Base-by-base conservation (phyloP, 2,797 vertebrate species). In the Tadarida brasiliensis region DNA sequence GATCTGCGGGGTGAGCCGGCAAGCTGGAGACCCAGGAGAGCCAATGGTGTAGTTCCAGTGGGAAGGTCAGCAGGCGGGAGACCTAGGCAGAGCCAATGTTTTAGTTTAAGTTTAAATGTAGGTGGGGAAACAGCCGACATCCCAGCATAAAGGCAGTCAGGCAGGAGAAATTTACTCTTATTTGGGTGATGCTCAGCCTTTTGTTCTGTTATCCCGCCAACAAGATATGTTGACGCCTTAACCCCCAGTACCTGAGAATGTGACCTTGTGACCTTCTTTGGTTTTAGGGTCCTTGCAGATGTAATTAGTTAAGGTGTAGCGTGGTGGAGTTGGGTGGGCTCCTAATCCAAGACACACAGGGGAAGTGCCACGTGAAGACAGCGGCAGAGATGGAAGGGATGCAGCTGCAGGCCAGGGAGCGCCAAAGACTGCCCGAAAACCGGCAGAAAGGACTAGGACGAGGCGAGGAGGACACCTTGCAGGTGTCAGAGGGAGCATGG, bases 31-130 rank as follows among this genome's bases (percentile, higher is more conserved):
- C 56, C n/a, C 68, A 47, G 12, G 19, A 81, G 15, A 70, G 71
- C 11, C 61, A 54, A 39, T 14, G 3, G 44, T 80, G 7, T 44
- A 19, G 59, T 24, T 91, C 30, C 3, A 17, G 9, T 71, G 19
- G 33, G 15, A 74, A 87, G 51, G 71, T 9, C 84, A 74, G 57
- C 24, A 68, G 61, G 39, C 22, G 63, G 1, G 51, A 86, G 80
- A 89, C 11, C 0, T 4, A 86, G n/a, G 30, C 74, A 74, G 28
- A 80, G 14, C 54, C 2, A 20, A 10, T 91, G 47, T 76, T 91
- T 93, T 20, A 59, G 19, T 56, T 96, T 22, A 70, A 39, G 15
- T 85, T 68, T 7, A 22, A 95, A 94, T 49, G 22, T 54, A 61
- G 82, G 39, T 44, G 10, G n/a, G 14, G 7, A 61, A 71, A 73